Evolutionary conservation across 2,797 vertebrate species (phyloP), one percentile per base, ranked within the genome.

Genomic region (Jordanella pulchra): DNA sequence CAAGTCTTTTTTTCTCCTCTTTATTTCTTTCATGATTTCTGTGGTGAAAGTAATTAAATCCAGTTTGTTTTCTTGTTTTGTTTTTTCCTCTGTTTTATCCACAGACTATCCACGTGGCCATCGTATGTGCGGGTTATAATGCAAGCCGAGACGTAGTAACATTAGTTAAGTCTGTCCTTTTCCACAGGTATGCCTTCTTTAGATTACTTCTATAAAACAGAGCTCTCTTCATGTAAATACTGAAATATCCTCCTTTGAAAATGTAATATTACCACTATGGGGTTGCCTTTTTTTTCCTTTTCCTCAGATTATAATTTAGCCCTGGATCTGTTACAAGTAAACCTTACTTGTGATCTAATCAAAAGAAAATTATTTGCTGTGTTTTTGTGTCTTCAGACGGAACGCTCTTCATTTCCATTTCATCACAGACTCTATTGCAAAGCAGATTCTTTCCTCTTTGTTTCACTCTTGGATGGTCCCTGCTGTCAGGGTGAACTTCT

Each of bases 381-480:
- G n/a, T 76, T 28, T 76, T 55, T 83, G 35, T 85, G 27, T 86
- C 73, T 76, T 61, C 93, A 99, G 98, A 78, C 93, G 97, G 88
- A 99, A 99, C 87, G 97, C 98, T 1, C 95, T 99, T 27, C 97
- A 99, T 90, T 99, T 99, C 91, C 98, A 99, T 91, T 96, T 99
- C 93, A 96, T 99, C 67, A 97, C 97, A 0, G 98, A 99, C 87
- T 94, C 96, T 72, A 99, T 98, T 44, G 98, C 98, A 30, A 96
- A 97, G 91, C 95, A 96, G 91, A 99, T 99, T 91, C 94, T 99
- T 84, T 96, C 96, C 0, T 97, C 95, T 0, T 95, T 99, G 48
- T 99, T 99, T 91, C 95, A 96, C 82, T 98, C 97, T 0, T 99
- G 98, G 98, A 99, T 99, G 98, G 98, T 99, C 65, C 98, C 98